phyloP scores from a whole-genome alignment of 2,888 invertebrate genomes.

The Chydorus sphaericus region DNA sequence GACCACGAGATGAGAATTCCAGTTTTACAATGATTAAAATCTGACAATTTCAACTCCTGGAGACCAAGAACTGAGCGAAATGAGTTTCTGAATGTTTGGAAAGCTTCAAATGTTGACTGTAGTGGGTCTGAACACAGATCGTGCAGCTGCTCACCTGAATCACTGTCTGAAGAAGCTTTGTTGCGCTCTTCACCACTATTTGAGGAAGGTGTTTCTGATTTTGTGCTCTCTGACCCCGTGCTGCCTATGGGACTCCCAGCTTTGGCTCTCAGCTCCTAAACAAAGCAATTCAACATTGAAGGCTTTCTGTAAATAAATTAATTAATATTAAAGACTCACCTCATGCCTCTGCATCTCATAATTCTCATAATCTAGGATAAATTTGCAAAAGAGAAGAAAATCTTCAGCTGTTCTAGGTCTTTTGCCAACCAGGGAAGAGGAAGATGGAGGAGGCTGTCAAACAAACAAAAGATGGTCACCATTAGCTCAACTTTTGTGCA shows the following conservation, averaged over 20 bases:
- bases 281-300: background rate
- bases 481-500: background rate
- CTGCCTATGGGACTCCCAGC: conserved; percentile 34
- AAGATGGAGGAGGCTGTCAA: conserved; percentile 8
- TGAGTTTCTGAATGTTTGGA: background rate
- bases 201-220: conserved; percentile 24
- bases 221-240: conserved; percentile 32
- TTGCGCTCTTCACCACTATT: conserved; percentile 21
- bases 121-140: background rate
- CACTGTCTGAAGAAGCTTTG: conserved; percentile 20
- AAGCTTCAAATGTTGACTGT: background rate
- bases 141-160: conserved; percentile 18
- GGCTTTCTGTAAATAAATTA: background rate
- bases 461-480: background rate
- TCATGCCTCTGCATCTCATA: conserved; percentile 33
- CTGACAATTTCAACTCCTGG: no score
- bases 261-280: conserved; percentile 26
- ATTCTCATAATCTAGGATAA: conserved; percentile 38
- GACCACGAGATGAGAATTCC: no score
- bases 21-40: no score
- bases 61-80: no score
- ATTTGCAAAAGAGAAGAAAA: conserved; percentile 38
- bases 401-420: conserved; percentile 36
- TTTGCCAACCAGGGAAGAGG: conserved; percentile 20
- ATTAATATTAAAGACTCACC: conserved; percentile 24